These are phyloP conservation scores for Amphiduros pacificus DNA, from an alignment of 2,888 invertebrate genomes.

Conservation along the genomic window DNA sequence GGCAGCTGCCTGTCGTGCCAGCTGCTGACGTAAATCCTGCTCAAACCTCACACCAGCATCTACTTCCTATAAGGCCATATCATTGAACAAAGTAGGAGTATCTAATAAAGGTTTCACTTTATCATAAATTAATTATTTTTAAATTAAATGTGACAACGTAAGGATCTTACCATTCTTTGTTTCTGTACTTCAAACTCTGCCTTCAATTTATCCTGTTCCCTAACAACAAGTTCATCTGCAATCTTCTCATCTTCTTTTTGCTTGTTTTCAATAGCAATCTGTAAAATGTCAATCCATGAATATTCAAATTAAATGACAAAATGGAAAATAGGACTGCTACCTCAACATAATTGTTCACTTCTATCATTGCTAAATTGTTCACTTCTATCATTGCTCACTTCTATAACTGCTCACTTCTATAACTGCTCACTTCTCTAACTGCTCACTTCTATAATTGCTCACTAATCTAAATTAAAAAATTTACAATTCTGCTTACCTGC, in stretches of 20 bases:
- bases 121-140: too few relatives aligned
- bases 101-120: neutral
- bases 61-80: conserved; percentile 34
- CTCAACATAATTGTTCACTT: too few relatives aligned
- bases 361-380: too few relatives aligned
- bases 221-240: conserved; percentile 65
- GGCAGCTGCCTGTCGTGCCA: conserved; percentile 83
- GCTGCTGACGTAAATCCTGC: conserved; percentile 73
- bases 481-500: too few relatives aligned
- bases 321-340: too few relatives aligned
- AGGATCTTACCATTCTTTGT: conserved; percentile 63
- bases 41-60: conserved; percentile 61
- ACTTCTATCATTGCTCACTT: too few relatives aligned
- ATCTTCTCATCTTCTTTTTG: conserved; percentile 66
- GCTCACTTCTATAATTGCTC: too few relatives aligned
- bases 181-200: conserved; percentile 71
- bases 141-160: neutral
- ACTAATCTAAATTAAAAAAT: too few relatives aligned
- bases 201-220: conserved; percentile 72
- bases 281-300: too few relatives aligned
- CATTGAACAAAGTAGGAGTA: neutral
- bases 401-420: too few relatives aligned
- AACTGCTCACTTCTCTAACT: too few relatives aligned
- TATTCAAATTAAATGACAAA: too few relatives aligned
- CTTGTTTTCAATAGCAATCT: conserved; percentile 68